phyloP scores from a whole-genome alignment of 2,888 invertebrate species.

The Cheilosia vernalis region DNA sequence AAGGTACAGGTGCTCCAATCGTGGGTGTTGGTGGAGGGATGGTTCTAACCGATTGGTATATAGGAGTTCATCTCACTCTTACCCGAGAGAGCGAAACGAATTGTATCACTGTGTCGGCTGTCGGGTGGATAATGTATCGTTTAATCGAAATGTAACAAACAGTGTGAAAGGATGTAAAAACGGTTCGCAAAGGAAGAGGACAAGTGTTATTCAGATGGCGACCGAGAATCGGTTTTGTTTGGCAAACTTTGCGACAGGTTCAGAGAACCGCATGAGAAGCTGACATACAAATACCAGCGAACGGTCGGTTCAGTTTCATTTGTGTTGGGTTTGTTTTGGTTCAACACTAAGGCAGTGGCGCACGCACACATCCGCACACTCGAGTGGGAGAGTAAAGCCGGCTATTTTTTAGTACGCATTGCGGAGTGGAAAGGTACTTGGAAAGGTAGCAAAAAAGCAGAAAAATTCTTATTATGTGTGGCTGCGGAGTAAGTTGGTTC shows the following conservation, averaged over 20 bases:
- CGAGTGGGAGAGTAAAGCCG: conserved; percentile 11
- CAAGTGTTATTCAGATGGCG: conserved; percentile 42
- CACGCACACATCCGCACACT: conserved; percentile 69
- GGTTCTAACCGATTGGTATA: conserved; percentile 51
- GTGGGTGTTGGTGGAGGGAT: conserved; percentile 71
- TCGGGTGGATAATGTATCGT: conserved; percentile 63
- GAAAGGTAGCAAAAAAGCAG: not conserved
- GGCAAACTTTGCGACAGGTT: conserved; percentile 40
- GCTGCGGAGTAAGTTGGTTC: too few relatives aligned
- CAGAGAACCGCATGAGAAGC: conserved; percentile 29
- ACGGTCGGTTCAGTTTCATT: conserved; percentile 23
- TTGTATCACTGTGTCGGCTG: conserved; percentile 17
- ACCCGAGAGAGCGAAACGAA: conserved; percentile 25
- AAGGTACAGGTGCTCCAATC: conserved; percentile 72
- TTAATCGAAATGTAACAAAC: conserved; percentile 46
- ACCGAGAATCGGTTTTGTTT: conserved; percentile 43
- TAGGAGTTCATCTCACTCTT: conserved; percentile 66
- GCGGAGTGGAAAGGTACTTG: conserved; percentile 32
- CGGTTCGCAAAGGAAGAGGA: conserved; percentile 3
- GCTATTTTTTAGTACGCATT: conserved; percentile 25
- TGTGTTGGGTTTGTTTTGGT: conserved; percentile 81
- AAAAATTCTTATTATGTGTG: too few relatives aligned
- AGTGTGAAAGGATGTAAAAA: conserved; percentile 8
- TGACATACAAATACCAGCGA: conserved; percentile 55
- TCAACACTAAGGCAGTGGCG: conserved; percentile 70